Percentiles rank a stretch among this genome's conserved stretches.
Conservation (phyloP, 2,888 invertebrate species). For the Sarcophaga subvicina region DNA sequence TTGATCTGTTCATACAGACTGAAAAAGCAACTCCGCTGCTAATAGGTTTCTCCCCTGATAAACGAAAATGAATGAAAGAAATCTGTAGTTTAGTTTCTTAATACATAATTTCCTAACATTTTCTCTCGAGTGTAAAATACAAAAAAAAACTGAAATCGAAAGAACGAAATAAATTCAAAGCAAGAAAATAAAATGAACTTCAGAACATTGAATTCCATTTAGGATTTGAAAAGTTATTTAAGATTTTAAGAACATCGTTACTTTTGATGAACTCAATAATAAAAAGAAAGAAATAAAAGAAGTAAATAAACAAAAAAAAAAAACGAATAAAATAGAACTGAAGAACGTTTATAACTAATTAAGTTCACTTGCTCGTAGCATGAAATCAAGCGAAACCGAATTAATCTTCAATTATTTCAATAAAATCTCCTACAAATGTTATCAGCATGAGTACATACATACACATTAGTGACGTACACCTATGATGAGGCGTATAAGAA, state of each 20-base stretch:
- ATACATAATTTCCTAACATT: neutral
- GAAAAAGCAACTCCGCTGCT: no score
- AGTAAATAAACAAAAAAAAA: neutral
- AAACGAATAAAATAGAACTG: slow-evolving; percentile 15
- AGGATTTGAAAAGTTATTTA: slow-evolving; percentile 46
- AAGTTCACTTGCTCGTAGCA: slow-evolving; percentile 6
- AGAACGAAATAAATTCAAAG: neutral
- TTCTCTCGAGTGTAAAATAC: slow-evolving; percentile 27
- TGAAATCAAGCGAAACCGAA: neutral
- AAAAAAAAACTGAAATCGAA: slow-evolving; percentile 15
- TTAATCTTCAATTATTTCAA: slow-evolving; percentile 14
- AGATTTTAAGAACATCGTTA: slow-evolving; percentile 52
- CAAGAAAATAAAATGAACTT: slow-evolving; percentile 25
- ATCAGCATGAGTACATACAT: neutral
- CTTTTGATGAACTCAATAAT: slow-evolving; percentile 8
- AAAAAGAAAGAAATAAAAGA: neutral
- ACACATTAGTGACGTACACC: no score
- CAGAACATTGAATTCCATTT: slow-evolving; percentile 35
- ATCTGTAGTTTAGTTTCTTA: neutral
- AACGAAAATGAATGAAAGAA: no score
- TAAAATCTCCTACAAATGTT: neutral
- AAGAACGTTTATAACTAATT: slow-evolving; percentile 48
- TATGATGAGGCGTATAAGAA: neutral
- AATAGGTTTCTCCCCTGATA: no score
- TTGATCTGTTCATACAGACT: no score